These are phyloP conservation scores for Serilophus lunatus DNA, from an alignment of 2,113 vertebrate species.

Conservation along the genomic window DNA sequence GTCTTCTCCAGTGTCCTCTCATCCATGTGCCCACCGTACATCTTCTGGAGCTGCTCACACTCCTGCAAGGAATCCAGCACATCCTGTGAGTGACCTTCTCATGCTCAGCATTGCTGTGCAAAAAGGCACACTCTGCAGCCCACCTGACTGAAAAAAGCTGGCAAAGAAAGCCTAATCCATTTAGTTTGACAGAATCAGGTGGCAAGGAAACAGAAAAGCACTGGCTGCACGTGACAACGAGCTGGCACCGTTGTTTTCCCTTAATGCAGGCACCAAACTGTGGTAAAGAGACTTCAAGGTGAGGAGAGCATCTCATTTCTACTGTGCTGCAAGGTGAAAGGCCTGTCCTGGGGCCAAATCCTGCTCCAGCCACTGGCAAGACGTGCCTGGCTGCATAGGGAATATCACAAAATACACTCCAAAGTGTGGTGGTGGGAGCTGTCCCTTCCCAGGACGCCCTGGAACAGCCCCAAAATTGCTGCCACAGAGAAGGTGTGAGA, in stretches of 20 bases:
- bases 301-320: neutral
- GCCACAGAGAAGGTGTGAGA: neutral
- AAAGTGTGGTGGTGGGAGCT: neutral
- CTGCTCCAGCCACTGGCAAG: neutral
- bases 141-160: neutral
- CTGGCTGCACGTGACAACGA: accelerated
- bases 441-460: neutral
- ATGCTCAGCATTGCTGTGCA: neutral
- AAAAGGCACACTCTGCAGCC: neutral
- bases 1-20: conserved; percentile 93
- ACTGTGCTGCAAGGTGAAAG: accelerated
- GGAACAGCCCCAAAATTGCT: neutral
- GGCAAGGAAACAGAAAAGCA: neutral
- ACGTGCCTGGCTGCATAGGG: accelerated
- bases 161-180: neutral
- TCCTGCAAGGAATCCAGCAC: conserved; percentile 74
- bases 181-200: neutral
- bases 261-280: neutral
- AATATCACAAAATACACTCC: accelerated
- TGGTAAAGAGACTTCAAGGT: accelerated
- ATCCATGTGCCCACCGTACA: conserved; percentile 91
- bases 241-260: accelerated
- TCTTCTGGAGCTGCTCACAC: conserved; percentile 97
- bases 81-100: accelerated
- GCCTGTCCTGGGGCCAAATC: neutral